Evolutionary conservation across 2,113 vertebrate genomes (phyloP).

Genomic region (Pteruthius melanotis): DNA sequence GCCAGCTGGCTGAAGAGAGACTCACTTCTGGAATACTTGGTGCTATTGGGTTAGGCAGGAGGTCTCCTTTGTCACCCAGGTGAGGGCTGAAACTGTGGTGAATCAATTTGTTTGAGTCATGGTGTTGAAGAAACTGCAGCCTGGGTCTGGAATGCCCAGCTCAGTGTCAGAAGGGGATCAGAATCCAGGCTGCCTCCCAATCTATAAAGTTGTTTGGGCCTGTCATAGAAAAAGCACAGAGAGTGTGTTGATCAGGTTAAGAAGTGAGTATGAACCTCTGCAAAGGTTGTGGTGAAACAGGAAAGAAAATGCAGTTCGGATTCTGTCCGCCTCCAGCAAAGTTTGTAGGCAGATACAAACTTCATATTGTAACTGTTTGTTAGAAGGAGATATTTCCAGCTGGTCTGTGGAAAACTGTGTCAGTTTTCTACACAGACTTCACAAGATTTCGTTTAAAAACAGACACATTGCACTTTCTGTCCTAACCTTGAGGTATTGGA

Average conservation of each 20-base stretch:
- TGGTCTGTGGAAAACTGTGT: not conserved
- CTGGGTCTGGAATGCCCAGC: not conserved
- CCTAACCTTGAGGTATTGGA: not conserved
- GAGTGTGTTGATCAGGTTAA: not conserved
- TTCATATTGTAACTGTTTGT: not conserved
- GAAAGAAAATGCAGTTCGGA: not conserved
- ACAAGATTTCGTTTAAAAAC: not conserved
- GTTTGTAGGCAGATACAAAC: not conserved
- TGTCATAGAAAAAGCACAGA: not conserved
- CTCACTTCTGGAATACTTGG: slow-evolving; percentile 88
- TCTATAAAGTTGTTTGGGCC: accelerated
- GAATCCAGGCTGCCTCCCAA: not conserved
- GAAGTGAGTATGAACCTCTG: not conserved
- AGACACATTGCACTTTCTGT: not conserved
- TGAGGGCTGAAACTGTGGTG: slow-evolving; percentile 1
- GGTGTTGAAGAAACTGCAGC: not conserved
- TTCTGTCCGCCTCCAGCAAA: not conserved
- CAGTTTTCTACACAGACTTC: not conserved
- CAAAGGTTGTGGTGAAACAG: not conserved
- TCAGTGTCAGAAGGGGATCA: not conserved
- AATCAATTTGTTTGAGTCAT: not conserved
- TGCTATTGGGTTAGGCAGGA: slow-evolving; percentile 89
- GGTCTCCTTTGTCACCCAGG: slow-evolving; percentile 91
- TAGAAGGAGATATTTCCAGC: not conserved
- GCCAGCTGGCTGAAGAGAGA: slow-evolving; percentile 88